phyloP scores from a whole-genome alignment of 2,113 vertebrate species.

The Grus americana region DNA sequence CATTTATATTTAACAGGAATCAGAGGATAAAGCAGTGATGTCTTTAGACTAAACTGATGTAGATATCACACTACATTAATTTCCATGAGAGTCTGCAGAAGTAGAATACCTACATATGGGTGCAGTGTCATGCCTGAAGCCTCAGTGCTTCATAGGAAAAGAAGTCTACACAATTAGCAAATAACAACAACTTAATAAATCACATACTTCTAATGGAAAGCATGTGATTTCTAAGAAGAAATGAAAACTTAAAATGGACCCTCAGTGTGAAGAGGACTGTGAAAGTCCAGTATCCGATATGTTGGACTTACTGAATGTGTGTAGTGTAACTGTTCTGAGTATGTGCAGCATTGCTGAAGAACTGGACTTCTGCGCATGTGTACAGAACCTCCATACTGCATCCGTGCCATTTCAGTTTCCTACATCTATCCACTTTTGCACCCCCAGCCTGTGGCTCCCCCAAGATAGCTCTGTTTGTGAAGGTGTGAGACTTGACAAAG shows the following conservation, averaged over 20 bases:
- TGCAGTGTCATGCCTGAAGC: neutral
- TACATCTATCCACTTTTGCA: neutral
- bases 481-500: neutral
- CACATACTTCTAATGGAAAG: neutral
- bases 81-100: neutral
- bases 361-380: fast-evolving
- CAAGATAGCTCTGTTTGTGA: neutral
- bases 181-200: neutral
- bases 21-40: neutral
- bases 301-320: neutral
- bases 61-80: neutral
- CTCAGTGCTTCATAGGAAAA: neutral
- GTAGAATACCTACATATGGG: neutral
- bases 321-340: neutral
- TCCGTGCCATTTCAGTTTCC: neutral
- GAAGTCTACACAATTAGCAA: neutral
- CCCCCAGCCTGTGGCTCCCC: neutral
- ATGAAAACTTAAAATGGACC: neutral
- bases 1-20: neutral
- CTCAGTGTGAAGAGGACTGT: neutral
- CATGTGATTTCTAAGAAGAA: neutral
- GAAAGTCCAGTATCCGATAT: neutral
- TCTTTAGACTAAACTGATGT: neutral
- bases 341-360: neutral
- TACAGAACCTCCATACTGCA: neutral